phyloP scores from a whole-genome alignment of 2,113 vertebrate species.

The Fukomys damarensis region DNA sequence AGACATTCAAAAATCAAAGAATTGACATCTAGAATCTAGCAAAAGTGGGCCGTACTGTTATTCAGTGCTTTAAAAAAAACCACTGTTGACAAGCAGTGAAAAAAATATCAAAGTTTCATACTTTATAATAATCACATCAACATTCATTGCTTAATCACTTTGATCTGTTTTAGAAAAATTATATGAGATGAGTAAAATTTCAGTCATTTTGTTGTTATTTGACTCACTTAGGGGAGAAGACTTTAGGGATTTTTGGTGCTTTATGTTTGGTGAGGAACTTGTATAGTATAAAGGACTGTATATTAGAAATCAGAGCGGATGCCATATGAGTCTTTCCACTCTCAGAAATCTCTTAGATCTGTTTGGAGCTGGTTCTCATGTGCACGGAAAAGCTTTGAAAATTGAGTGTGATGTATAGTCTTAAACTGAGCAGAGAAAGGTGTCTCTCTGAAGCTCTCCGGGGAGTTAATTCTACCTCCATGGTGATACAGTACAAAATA shows the following conservation, averaged over 20 bases:
- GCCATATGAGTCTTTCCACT: neutral
- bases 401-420: neutral
- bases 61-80: constrained; percentile 63
- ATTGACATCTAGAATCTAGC: constrained; percentile 5
- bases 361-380: neutral
- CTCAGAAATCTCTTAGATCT: constrained; percentile 28
- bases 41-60: constrained; percentile 48
- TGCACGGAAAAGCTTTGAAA: constrained; percentile 2
- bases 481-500: constrained; percentile 8
- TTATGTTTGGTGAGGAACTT: constrained; percentile 22
- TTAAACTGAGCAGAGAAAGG: neutral
- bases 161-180: neutral
- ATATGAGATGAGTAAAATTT: neutral
- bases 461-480: constrained; percentile 5
- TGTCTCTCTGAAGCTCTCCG: constrained; percentile 10
- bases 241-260: neutral
- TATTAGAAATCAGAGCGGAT: constrained; percentile 21
- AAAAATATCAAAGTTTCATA: neutral
- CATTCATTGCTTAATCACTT: neutral
- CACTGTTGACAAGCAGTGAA: neutral
- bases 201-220: constrained; percentile 30
- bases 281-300: neutral
- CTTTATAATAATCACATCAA: neutral
- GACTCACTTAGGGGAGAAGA: constrained; percentile 26
- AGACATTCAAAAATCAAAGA: neutral